Evolutionary conservation across 2,113 vertebrate genomes (phyloP).

Genomic region (Plecotus auritus): DNA sequence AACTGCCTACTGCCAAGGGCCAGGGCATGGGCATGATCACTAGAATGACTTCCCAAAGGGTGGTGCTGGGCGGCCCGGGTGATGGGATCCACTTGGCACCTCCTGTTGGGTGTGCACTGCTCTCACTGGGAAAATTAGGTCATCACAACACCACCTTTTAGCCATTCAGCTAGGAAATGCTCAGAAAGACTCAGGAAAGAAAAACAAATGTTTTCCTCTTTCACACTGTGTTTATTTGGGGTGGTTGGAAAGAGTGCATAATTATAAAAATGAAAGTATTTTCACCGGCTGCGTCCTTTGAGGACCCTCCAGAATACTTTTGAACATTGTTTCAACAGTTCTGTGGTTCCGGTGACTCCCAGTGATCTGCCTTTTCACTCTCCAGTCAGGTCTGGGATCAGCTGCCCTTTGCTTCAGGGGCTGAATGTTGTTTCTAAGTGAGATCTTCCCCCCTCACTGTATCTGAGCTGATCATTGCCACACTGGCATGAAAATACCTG

Average conservation of each 20-base stretch:
- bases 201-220: not conserved
- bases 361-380: not conserved
- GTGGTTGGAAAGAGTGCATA: not conserved
- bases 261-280: conserved; percentile 2
- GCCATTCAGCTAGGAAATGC: not conserved
- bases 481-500: not conserved
- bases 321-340: not conserved
- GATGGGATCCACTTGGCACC: not conserved
- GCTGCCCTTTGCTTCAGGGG: not conserved
- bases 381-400: not conserved
- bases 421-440: not conserved
- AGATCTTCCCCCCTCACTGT: not conserved
- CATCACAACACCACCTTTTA: not conserved
- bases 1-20: not conserved
- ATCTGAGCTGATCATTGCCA: not conserved
- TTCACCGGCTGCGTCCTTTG: not conserved
- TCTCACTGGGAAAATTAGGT: not conserved
- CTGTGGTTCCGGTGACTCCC: not conserved
- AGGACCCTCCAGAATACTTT: not conserved
- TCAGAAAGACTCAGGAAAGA: not conserved
- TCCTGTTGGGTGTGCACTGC: not conserved
- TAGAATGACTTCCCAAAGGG: not conserved
- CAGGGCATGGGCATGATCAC: not conserved
- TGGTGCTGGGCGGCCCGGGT: fast-evolving
- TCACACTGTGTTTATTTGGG: not conserved